phyloP scores from a whole-genome alignment of 2,113 vertebrate genomes.

The Neomonachus schauinslandi region DNA sequence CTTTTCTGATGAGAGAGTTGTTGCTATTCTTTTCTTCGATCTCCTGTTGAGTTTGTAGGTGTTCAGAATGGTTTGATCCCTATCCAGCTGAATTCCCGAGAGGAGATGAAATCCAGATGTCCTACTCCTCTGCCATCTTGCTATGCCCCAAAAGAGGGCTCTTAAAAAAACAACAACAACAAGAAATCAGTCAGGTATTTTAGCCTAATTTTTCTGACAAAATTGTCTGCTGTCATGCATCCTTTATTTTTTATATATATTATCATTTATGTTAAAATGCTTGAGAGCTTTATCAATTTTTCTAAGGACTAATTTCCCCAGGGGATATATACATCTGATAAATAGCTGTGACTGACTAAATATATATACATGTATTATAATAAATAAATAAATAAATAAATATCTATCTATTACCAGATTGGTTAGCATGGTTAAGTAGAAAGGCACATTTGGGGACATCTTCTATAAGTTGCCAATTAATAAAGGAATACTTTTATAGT shows the following conservation, averaged over 20 bases:
- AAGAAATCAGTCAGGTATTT: background rate
- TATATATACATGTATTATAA: background rate
- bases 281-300: background rate
- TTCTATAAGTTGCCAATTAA: background rate
- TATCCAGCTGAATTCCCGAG: too few relatives aligned
- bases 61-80: too few relatives aligned
- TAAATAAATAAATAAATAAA: background rate
- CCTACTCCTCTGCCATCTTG: too few relatives aligned
- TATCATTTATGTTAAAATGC: background rate
- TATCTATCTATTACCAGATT: background rate
- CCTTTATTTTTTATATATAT: background rate
- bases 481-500: background rate
- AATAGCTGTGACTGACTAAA: background rate
- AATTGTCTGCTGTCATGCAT: background rate
- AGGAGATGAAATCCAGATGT: too few relatives aligned
- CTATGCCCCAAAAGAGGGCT: too few relatives aligned
- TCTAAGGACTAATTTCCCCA: background rate
- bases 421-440: background rate
- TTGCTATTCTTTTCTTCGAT: too few relatives aligned
- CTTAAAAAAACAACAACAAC: too few relatives aligned
- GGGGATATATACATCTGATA: background rate
- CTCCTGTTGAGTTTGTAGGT: too few relatives aligned
- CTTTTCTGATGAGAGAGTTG: too few relatives aligned
- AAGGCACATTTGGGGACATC: background rate
- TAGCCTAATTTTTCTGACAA: background rate